Percentiles rank a stretch among this genome's conserved stretches.
Evolutionary conservation across 2,888 invertebrate genomes (phyloP).

Genomic region (Hymenopus coronatus): DNA sequence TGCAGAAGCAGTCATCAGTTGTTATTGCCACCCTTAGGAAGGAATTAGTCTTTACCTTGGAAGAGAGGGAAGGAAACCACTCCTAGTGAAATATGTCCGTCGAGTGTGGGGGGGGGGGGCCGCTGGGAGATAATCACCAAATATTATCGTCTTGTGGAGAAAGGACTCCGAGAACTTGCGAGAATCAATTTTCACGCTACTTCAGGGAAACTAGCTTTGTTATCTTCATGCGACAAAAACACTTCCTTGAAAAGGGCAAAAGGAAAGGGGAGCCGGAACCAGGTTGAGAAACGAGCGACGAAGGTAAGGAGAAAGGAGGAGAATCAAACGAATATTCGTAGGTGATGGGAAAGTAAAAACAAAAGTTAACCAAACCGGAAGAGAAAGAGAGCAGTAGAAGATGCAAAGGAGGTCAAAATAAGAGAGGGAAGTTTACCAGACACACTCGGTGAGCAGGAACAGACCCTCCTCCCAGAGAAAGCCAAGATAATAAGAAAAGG

Average conservation of each 20-base stretch:
- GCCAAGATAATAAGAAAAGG: neutral
- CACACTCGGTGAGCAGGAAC: neutral
- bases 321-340: neutral
- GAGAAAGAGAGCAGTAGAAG: neutral
- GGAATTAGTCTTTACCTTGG: neutral
- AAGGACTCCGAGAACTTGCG: neutral
- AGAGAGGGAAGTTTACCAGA: neutral
- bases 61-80: neutral
- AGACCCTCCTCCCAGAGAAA: neutral
- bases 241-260: neutral
- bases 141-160: neutral
- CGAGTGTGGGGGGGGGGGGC: no score
- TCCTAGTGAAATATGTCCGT: neutral
- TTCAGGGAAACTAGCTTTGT: neutral
- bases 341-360: neutral
- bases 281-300: neutral
- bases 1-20: neutral
- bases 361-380: neutral
- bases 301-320: neutral
- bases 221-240: neutral
- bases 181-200: neutral
- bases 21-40: neutral
- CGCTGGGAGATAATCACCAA: neutral
- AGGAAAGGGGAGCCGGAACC: no score
- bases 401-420: neutral